Evolutionary conservation across 2,888 invertebrate species (phyloP).

Genomic region (Petrolisthes cinctipes): DNA sequence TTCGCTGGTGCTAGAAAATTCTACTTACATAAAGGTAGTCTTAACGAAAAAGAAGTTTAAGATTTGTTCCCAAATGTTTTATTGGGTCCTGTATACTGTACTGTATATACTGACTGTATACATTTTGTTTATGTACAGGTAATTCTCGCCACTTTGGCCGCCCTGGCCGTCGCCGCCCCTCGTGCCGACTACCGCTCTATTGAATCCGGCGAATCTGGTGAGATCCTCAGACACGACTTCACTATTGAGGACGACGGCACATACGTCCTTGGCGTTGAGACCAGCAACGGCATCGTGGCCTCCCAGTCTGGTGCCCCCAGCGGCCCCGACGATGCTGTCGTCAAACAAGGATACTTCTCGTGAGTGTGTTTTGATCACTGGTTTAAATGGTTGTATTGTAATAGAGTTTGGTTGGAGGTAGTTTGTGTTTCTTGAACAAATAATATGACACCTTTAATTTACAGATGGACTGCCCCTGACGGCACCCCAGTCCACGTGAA

Average conservation of each 20-base stretch:
- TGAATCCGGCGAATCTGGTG: slow-evolving; percentile 26
- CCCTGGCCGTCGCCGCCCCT: slow-evolving; percentile 48
- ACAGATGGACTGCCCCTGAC: slow-evolving; percentile 48
- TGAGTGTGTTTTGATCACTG: neutral
- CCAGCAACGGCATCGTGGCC: slow-evolving; percentile 34
- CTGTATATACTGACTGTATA: too few relatives aligned
- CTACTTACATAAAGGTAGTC: too few relatives aligned
- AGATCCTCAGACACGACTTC: slow-evolving; percentile 39
- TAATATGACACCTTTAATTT: neutral
- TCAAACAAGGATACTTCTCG: slow-evolving; percentile 6
- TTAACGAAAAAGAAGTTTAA: too few relatives aligned
- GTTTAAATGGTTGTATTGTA: neutral
- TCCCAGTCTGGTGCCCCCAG: slow-evolving; percentile 15
- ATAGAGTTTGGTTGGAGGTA: too few relatives aligned
- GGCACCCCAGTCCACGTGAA: slow-evolving; percentile 43
- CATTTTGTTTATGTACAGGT: slow-evolving; percentile 7
- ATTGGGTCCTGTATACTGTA: too few relatives aligned
- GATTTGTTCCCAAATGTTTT: too few relatives aligned
- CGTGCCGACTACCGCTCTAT: neutral
- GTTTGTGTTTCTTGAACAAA: too few relatives aligned
- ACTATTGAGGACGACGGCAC: slow-evolving; percentile 25
- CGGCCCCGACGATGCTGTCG: slow-evolving; percentile 21
- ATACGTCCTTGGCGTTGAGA: slow-evolving; percentile 26
- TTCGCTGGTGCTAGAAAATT: too few relatives aligned
- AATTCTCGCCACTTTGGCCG: slow-evolving; percentile 38